phyloP scores from a whole-genome alignment of 2,888 invertebrate species.

The Eudasyphora cyanicolor region DNA sequence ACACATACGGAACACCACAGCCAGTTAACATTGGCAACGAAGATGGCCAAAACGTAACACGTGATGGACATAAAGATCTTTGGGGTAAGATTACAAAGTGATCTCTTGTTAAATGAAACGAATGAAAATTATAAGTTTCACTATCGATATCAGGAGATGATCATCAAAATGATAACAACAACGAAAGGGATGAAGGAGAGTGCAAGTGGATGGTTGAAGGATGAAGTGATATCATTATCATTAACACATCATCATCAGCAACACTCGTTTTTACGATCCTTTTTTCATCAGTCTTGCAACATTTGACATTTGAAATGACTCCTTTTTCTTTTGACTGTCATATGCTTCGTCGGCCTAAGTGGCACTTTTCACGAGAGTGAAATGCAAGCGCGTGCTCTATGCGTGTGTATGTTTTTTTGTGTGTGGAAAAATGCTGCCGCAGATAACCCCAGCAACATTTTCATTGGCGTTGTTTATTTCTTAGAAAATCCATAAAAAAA shows the following conservation, averaged over 20 bases:
- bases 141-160: conserved; percentile 19
- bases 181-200: neutral
- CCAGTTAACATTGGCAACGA: conserved; percentile 25
- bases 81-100: conserved; percentile 19
- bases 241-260: conserved; percentile 51
- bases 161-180: neutral
- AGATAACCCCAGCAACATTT: neutral
- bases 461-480: conserved; percentile 41
- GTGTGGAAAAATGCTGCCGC: neutral
- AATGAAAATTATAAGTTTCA: conserved; percentile 24
- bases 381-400: conserved; percentile 53
- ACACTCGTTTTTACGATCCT: conserved; percentile 20
- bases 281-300: conserved; percentile 10
- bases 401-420: neutral
- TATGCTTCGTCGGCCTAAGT: conserved; percentile 31
- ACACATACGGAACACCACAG: conserved; percentile 18
- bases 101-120: conserved; percentile 4
- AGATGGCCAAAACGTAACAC: neutral
- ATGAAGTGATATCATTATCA: conserved; percentile 37
- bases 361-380: conserved; percentile 40
- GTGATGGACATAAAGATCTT: conserved; percentile 36
- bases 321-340: too few relatives aligned
- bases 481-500: conserved; percentile 59
- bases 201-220: too few relatives aligned
- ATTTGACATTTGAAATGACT: conserved; percentile 49